Percentiles rank a stretch among this genome's conserved stretches.
Conservation (phyloP, 2,888 invertebrate genomes). For the Pseudococcus longispinus region DNA sequence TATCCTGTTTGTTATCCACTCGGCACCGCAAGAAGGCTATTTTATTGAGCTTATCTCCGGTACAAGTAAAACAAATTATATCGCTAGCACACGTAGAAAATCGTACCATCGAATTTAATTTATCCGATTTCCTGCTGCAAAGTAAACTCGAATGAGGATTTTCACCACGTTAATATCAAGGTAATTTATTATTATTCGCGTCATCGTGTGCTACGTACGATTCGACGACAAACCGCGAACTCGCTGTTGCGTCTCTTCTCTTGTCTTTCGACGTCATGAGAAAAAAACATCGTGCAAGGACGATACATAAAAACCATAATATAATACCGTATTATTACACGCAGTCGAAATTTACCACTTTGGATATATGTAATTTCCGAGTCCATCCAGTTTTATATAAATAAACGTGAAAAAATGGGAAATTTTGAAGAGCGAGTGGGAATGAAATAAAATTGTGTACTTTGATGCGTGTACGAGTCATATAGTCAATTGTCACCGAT, state of each 20-base stretch:
- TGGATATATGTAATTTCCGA: background rate
- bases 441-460: too few relatives aligned
- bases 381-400: background rate
- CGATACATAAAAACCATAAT: background rate
- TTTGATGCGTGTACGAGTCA: too few relatives aligned
- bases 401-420: background rate
- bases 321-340: background rate
- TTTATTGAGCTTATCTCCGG: background rate
- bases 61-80: background rate
- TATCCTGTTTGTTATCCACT: background rate
- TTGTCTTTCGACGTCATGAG: background rate
- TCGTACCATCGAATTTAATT: background rate
- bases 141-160: background rate
- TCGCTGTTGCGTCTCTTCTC: background rate
- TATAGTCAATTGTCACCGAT: too few relatives aligned
- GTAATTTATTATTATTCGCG: constrained; percentile 3
- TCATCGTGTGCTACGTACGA: background rate
- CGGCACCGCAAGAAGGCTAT: background rate
- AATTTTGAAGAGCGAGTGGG: too few relatives aligned
- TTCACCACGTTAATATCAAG: constrained; percentile 10
- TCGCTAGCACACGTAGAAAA: background rate
- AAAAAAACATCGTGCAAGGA: background rate
- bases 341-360: background rate
- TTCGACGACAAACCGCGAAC: background rate
- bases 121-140: background rate